Base-by-base conservation (phyloP, 2,888 invertebrate species). In the Lithosia quadra region DNA sequence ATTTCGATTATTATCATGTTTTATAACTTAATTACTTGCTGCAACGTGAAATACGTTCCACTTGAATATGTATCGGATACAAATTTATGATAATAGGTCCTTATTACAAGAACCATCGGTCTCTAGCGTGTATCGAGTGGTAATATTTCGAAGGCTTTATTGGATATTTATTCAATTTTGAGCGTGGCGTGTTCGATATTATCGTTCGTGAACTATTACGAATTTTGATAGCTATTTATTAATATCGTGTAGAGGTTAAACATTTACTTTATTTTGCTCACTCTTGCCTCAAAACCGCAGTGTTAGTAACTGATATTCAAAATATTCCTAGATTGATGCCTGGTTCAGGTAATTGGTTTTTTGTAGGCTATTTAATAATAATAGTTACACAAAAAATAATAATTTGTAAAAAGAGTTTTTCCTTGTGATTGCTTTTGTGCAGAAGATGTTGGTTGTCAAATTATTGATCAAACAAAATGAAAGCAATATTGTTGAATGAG, bases 11-110 rank as follows among this genome's bases (percentile, higher is more conserved):
- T 79, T 79, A 77, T 76, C 72, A 68, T 77, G 76, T 78, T 78
- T 72, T 74, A 71, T 76, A 80, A 82, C 76, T 76, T 74, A 81
- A 82, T 82, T 77, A 75, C 65, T 18, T 36, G 11, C 28, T 28
- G 53, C 55, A 56, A 53, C 65, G 56, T 75, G 74, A 79, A 76
- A 80, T 76, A 74, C 74, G 73, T 59, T n/a, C 64, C 68, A 67
- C 67, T 79, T 72, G 72, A 77, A 75, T 79, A 73, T 67, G 65
- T 67, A 67, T 69, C 69, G 56, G 36, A 68, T 69, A 60, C 72
- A 69, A 78, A 81, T 79, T 79, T 79, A 81, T 81, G 79, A 63
- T 67, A 79, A 80, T 80, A 74, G 77, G 69, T 65, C 70, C 72
- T 75, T 75, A 77, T 80, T 80, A 73, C 78, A 68, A 62, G 55